phyloP scores from a whole-genome alignment of 2,113 vertebrate genomes.

The Siniperca chuatsi region DNA sequence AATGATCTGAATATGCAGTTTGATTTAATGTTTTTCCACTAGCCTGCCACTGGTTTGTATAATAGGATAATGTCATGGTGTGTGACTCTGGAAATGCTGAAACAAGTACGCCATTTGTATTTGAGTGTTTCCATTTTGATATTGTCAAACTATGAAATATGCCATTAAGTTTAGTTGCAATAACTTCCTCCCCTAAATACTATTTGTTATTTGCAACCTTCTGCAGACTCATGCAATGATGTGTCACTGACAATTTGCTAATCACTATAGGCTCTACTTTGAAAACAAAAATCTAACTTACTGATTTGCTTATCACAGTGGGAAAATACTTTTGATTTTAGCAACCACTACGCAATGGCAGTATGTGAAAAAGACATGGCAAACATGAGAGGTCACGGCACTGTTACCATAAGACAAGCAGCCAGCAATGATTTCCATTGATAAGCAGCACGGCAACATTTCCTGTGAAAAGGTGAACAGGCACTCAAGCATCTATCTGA shows the following conservation, averaged over 20 bases:
- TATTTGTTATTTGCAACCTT: background rate
- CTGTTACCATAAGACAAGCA: slow-evolving; percentile 13
- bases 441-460: slow-evolving; percentile 32
- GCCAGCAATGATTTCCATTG: slow-evolving; percentile 27
- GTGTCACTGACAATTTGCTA: no score
- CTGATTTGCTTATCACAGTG: slow-evolving; percentile 2
- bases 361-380: slow-evolving; percentile 33
- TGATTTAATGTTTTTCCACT: slow-evolving; percentile 35
- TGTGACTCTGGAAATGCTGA: slow-evolving; percentile 23
- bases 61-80: slow-evolving; percentile 49
- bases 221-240: background rate
- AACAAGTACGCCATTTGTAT: slow-evolving; percentile 25
- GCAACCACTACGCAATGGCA: background rate
- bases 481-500: slow-evolving; percentile 6
- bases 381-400: background rate
- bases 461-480: slow-evolving; percentile 31
- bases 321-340: background rate
- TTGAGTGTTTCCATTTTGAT: slow-evolving; percentile 22
- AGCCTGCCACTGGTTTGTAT: slow-evolving; percentile 39
- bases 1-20: slow-evolving; percentile 47
- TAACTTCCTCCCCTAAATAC: background rate
- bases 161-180: background rate
- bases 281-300: background rate
- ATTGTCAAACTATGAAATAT: slow-evolving; percentile 13
- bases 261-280: no score